These are phyloP conservation scores for Germaria angustata DNA, from an alignment of 2,888 invertebrate genomes.

Conservation along the genomic window DNA sequence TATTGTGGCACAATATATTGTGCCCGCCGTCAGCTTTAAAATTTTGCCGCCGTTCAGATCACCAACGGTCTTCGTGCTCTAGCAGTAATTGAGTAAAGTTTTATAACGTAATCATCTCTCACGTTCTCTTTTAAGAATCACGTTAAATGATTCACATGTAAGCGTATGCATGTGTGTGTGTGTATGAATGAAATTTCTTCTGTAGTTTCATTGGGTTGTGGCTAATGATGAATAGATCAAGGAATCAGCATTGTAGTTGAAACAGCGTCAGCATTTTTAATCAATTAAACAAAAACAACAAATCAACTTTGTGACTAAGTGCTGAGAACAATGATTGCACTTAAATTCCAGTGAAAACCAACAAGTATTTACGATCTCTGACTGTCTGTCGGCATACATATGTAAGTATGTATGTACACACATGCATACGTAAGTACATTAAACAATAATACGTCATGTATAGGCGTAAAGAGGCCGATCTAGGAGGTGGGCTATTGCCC, in stretches of 20 bases:
- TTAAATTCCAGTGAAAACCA: slow-evolving; percentile 37
- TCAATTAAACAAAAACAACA: background rate
- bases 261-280: background rate
- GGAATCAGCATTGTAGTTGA: background rate
- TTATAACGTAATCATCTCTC: background rate
- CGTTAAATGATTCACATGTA: background rate
- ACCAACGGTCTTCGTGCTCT: no score
- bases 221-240: background rate
- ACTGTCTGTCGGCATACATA: background rate
- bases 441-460: background rate
- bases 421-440: no score
- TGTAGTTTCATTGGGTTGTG: background rate
- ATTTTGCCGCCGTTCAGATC: no score
- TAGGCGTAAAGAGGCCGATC: no score
- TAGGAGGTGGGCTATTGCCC: no score
- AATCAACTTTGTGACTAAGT: background rate
- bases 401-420: background rate
- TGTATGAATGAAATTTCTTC: no score
- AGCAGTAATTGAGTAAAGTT: no score
- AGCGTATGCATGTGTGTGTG: no score
- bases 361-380: background rate
- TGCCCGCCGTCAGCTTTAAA: no score
- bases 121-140: background rate
- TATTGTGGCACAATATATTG: no score
- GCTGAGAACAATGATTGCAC: slow-evolving; percentile 5